Evolutionary conservation across 2,888 invertebrate species (phyloP), one percentile per base, ranked within the genome.

Genomic region (Dolomedes plantarius): DNA sequence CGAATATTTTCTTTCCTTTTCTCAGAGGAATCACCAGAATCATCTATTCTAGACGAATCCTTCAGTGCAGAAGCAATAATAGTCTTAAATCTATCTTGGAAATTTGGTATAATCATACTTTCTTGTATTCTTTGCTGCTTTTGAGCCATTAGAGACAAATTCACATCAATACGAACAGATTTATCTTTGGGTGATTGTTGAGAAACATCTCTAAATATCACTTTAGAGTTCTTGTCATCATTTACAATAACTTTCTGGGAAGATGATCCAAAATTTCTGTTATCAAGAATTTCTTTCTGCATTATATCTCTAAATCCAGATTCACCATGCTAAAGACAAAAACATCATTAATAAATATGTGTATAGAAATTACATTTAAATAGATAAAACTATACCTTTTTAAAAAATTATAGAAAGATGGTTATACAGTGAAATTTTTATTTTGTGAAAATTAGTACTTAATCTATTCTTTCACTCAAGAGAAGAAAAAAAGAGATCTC

Each of bases 11-110:
- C 23, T 72, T 76, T 71, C 0, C 1, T 16, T 28, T 73, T 79
- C n/a, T 69, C 64, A 31, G 62, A 2, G 64, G 75, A 69, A 46
- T 41, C 46, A 31, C 29, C 62, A 62, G 19, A 41, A 36, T 19
- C 29, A 1, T 68, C 71, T n/a, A 32, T n/a, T 36, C 31, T 7
- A 62, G 77, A 32, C 11, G 85, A 67, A 67, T 88, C 89, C 23
- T 89, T 89, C 27, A 89, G 67, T 19, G 89, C 90, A 36, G 87
- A 89, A 9, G 89, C 89, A 88, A 96, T 96, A 87, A 96, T 95
- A 90, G 95, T 95, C 92, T 96, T 96, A 64, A 96, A 93, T 31
- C 97, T 93, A 91, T 97, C 97, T 91, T 97, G 97, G 91, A 97
- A 90, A 91, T 97, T 96, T 77, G 95, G 95, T 87, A 95, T 94